These are phyloP conservation scores for Gobius niger DNA, from an alignment of 2,113 vertebrate genomes.

Conservation along the genomic window DNA sequence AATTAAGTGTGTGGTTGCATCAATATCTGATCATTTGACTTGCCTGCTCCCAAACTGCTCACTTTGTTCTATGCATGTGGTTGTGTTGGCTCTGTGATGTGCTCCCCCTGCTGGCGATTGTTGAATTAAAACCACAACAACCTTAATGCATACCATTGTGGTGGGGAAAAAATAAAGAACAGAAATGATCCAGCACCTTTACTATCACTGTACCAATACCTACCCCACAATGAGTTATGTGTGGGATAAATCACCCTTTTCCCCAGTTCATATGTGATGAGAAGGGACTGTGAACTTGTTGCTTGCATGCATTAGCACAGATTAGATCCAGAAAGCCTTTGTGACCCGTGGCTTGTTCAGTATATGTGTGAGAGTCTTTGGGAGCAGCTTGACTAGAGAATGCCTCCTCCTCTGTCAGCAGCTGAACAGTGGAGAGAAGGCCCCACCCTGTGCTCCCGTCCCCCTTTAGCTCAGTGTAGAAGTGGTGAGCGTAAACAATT, in stretches of 20 bases:
- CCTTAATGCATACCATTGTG: too few species aligned
- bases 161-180: neutral
- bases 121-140: too few species aligned
- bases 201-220: neutral
- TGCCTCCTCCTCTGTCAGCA: neutral
- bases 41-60: too few species aligned
- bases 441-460: slow-evolving; percentile 1
- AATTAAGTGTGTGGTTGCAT: too few species aligned
- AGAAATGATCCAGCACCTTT: neutral
- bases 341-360: neutral
- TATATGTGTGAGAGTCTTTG: slow-evolving; percentile 1
- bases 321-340: slow-evolving; percentile 10
- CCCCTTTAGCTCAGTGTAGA: neutral
- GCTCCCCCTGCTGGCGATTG: neutral
- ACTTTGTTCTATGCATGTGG: too few species aligned
- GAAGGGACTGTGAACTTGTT: slow-evolving; percentile 51
- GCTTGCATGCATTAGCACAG: slow-evolving; percentile 34
- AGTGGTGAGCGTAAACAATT: neutral
- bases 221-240: neutral
- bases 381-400: neutral
- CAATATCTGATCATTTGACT: too few species aligned
- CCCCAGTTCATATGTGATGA: slow-evolving; percentile 12
- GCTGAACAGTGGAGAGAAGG: slow-evolving; percentile 10
- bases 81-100: neutral
- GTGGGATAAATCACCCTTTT: neutral